Evolutionary conservation across 2,113 vertebrate genomes (phyloP), one percentile per base, ranked within the genome.

Genomic region (Toxotes jaculatrix): DNA sequence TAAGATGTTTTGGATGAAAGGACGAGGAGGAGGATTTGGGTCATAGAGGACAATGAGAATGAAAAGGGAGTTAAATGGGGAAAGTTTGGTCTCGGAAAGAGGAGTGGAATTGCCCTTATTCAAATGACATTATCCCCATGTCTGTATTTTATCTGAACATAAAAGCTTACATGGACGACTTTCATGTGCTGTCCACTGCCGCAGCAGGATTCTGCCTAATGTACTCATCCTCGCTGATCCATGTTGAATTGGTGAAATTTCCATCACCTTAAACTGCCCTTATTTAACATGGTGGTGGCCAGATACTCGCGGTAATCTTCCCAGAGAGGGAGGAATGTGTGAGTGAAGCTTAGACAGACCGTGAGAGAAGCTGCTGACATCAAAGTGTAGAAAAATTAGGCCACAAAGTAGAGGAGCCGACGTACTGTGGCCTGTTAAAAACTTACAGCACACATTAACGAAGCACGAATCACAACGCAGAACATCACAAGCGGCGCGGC

Each of bases 41-140:
- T 80, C 77, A 68, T 34, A 47, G 70, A 78, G 82, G 65, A 84
- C 63, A 82, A 69, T 49, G 60, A 7, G 68, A 61, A 81, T 56
- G 27, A 72, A 84, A 77, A 66, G 17, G 49, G 67, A 74, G 49
- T 43, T 66, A 66, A 77, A 83, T 75, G 40, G 21, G 14, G 19
- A 53, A 76, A 43, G 64, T 75, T 82, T 62, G 63, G n/a, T 42
- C 5, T 49, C 49, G 9, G 11, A 71, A 45, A 63, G 36, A 59
- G 7, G 75, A 81, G 79, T 70, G 60, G 66, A 80, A 79, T 9
- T 38, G 75, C 47, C 49, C 51, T 70, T 34, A 82, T 87, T 87
- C 1, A 81, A 60, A 74, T 77, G 82, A 49, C 70, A 85, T 90
- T 75, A 89, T 73, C 74, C 74, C 88, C 81, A n/a, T 84, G 83